Base-by-base conservation (phyloP, 2,797 vertebrate genomes). In the Darevskia mixta region DNA sequence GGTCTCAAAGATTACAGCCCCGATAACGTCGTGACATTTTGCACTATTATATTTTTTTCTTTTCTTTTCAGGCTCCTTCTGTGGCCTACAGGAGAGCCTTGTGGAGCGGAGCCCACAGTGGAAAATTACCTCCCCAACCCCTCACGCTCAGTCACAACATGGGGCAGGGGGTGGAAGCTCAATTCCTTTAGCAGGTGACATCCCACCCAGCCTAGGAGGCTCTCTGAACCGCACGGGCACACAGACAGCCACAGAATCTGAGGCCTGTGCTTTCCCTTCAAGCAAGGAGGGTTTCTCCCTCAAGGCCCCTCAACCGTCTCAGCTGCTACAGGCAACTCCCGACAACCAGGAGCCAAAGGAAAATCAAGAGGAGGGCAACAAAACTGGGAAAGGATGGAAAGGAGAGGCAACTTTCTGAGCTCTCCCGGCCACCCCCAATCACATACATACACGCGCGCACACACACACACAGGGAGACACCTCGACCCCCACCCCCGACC, bases 281-380 rank as follows among this genome's bases (percentile, higher is more conserved):
- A 69, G 45, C 27, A 17, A 86, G 71, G 61, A 64, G 61, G 20
- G 45, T 45, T 18, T 77, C 72, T 78, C 61, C 64, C 17, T 55
- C 35, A 64, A 20, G 77, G 82, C 43, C 89, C 58, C 69, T 27
- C 43, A 84, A 45, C 20, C 32, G 41, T 41, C 82, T 64, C 79
- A 81, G 45, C 64, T 84, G 67, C 76, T 80, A 81, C 76, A 55
- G 58, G 86, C 71, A 75, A 41, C 45, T 67, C 35, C 82, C 38
- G 27, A 86, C 25, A 41, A 67, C 20, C 20, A 17, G 64, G 79
- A 64, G 45, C 64, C 88, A 71, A 86, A 61, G 72, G 29, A 64
- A 69, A 85, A 78, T 61, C 43, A 20, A 71, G 13, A 82, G 64
- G 61, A 77, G 32, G 82, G 71, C 69, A 49, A 89, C 41, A 64